Conservation (phyloP, 2,888 invertebrate species). For the Cartodere bifasciata region DNA sequence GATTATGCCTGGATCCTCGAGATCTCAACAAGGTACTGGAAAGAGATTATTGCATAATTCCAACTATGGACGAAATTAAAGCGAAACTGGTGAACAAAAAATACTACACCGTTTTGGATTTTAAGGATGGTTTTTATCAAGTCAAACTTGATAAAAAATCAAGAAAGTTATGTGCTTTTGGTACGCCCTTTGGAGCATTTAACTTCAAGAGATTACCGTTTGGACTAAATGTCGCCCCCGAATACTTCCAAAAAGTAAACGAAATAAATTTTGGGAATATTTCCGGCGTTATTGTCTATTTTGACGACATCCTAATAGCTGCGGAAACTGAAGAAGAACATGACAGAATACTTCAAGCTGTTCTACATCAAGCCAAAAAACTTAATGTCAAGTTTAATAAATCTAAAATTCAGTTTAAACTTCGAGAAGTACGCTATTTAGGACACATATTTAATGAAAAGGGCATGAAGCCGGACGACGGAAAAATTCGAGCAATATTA, state of each 20-base stretch:
- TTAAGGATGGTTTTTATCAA: too few relatives aligned
- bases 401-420: conserved; percentile 20
- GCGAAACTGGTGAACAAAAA: too few relatives aligned
- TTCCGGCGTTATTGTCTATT: conserved; percentile 22
- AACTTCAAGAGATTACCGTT: conserved; percentile 14
- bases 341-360: conserved; percentile 17
- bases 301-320: conserved; percentile 21
- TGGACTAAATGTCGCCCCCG: conserved; percentile 17
- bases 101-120: too few relatives aligned
- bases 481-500: conserved; percentile 12
- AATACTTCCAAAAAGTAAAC: conserved; percentile 24
- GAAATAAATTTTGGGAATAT: conserved; percentile 24
- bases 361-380: conserved; percentile 18
- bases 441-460: conserved; percentile 15
- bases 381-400: conserved; percentile 23
- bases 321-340: conserved; percentile 15
- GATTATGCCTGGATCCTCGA: too few relatives aligned
- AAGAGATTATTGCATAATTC: too few relatives aligned
- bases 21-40: too few relatives aligned
- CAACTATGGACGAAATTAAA: too few relatives aligned
- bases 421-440: conserved; percentile 19
- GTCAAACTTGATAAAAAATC: too few relatives aligned
- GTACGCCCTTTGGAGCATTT: conserved; percentile 20
- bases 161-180: conserved; percentile 1
- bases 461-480: conserved; percentile 13